A percentile compares a stretch with the other conserved stretches of the same genome.
phyloP scores from a whole-genome alignment of 2,888 invertebrate genomes.

The Acleris sparsana region DNA sequence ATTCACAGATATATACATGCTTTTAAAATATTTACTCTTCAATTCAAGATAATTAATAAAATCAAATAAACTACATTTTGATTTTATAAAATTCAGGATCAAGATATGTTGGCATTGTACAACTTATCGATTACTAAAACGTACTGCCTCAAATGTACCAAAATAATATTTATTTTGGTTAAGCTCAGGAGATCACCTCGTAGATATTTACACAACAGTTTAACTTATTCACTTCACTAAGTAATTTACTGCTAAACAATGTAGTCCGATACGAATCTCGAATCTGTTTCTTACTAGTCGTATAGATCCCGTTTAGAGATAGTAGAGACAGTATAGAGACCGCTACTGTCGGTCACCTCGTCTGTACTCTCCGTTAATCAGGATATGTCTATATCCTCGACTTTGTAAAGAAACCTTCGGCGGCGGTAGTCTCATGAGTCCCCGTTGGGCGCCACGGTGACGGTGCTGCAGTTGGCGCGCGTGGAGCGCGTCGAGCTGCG shows the following conservation, averaged over 20 bases:
- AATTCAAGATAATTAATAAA: background rate
- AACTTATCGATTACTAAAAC: conserved; percentile 10
- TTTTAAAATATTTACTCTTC: no score
- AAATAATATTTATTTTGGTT: conserved; percentile 24
- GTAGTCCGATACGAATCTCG: conserved; percentile 4
- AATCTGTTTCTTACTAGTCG: conserved; percentile 50
- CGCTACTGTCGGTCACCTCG: conserved; percentile 77
- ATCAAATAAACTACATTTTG: background rate
- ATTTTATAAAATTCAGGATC: background rate
- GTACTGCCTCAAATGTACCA: conserved; percentile 14
- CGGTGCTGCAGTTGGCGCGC: conserved; percentile 81
- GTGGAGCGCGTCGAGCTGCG: conserved; percentile 80
- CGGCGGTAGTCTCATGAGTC: conserved; percentile 77
- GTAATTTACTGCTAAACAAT: background rate
- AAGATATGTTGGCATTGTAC: conserved; percentile 24
- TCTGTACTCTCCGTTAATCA: conserved; percentile 81
- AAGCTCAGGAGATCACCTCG: conserved; percentile 36
- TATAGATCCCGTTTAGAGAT: conserved; percentile 70
- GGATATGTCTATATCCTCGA: conserved; percentile 74
- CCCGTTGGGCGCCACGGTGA: conserved; percentile 78
- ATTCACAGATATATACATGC: no score
- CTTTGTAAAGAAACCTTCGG: conserved; percentile 71
- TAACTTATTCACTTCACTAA: conserved; percentile 16
- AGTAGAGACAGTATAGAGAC: conserved; percentile 70
- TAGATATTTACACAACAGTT: conserved; percentile 12